Base-by-base conservation (phyloP, 2,797 vertebrate genomes). In the Silurus aristotelis region DNA sequence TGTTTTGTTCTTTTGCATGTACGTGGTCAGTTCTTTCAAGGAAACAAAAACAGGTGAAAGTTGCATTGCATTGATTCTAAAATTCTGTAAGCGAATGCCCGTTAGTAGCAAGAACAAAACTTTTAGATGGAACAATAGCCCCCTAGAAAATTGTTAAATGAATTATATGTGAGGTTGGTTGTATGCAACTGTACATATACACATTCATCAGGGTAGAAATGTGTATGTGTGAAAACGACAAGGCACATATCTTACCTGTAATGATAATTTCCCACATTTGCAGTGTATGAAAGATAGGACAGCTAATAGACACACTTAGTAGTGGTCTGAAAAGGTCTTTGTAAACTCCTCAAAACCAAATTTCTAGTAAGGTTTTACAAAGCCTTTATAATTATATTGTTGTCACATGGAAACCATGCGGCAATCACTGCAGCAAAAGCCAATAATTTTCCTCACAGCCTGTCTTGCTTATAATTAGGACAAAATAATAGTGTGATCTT, bases 341-440 rank as follows among this genome's bases (percentile, higher is more conserved):
- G 17, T 19, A 25, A 76, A 76, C 52, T 58, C 15, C 55, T 31
- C 58, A 38, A 73, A 73, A 73, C 22, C 71, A 52, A 52, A 9
- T 31, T 17, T 77, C 55, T 31, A 20, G 25, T 31, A 52, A 77
- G 17, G 58, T 52, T 73, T 52, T 12, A 73, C 46, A 52, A 52
- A 55, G 71, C 46, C 25, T 1, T 25, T 73, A 73, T 52, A 77
- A 77, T 77, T 77, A 77, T 38, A 77, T 31, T 25, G 27, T 15
- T 63, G 58, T 63, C 77, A 64, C 58, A 63, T 63, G 77, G 58
- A 79, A 79, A 17, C 77, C 60, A 73, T 80, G 73, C n/a, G 77
- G 58, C 80, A 80, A 43, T 71, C 56, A 38, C n/a, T 38, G 58
- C 76, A 78, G 61, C 77, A 58, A 77, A 77, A 68, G 52, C 83